Evolutionary conservation across 2,888 invertebrate species (phyloP).

Genomic region (Rhorus exstirpatorius): DNA sequence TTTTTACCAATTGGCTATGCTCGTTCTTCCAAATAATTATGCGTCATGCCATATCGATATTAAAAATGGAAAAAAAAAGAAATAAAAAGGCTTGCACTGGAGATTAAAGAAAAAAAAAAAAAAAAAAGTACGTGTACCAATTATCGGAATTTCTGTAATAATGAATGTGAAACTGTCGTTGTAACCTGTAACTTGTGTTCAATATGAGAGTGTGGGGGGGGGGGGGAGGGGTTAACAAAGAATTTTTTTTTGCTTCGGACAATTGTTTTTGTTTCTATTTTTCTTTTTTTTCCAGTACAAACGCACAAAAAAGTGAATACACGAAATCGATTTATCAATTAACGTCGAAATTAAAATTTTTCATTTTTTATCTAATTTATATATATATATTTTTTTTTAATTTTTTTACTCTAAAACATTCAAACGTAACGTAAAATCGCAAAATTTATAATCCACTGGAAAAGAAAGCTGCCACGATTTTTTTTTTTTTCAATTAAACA

Average conservation of each 20-base stretch:
- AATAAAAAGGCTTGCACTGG: neutral
- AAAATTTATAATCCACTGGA: too few relatives aligned
- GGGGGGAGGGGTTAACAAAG: too few relatives aligned
- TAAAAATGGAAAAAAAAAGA: neutral
- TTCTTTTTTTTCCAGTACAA: constrained; percentile 49
- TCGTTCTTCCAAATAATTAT: constrained; percentile 9
- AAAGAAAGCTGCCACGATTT: too few relatives aligned
- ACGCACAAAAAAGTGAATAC: constrained; percentile 33
- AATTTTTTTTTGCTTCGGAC: neutral
- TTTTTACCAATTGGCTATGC: neutral
- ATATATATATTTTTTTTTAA: too few relatives aligned
- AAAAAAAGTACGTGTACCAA: constrained; percentile 23
- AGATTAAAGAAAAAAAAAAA: neutral
- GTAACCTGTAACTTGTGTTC: constrained; percentile 67
- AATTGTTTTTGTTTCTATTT: constrained; percentile 33
- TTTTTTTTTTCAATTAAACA: too few relatives aligned
- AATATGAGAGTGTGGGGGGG: constrained; percentile 53
- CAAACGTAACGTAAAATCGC: too few relatives aligned
- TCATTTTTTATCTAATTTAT: neutral
- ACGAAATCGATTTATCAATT: too few relatives aligned
- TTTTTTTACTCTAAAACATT: too few relatives aligned
- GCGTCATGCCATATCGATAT: constrained; percentile 14
- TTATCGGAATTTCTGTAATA: constrained; percentile 57
- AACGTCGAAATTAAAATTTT: too few relatives aligned
- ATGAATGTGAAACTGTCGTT: constrained; percentile 66